A percentile compares a stretch with the other conserved stretches of the same genome.
Evolutionary conservation across 2,113 vertebrate genomes (phyloP).

Genomic region (Pluvianellus socialis): DNA sequence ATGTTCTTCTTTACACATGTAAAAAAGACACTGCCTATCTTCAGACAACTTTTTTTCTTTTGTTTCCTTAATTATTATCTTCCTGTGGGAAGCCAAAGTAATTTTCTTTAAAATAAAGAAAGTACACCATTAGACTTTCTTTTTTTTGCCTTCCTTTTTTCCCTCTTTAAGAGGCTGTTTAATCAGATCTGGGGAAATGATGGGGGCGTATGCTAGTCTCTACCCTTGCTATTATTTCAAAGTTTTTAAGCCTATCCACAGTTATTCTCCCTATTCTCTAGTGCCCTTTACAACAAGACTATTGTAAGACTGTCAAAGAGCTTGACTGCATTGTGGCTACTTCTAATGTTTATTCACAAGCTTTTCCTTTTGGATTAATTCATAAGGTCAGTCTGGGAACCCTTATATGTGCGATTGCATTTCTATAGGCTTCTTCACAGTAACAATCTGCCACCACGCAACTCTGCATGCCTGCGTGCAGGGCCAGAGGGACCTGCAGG

Average conservation of each 20-base stretch:
- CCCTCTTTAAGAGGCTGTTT: neutral
- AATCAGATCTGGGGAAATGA: neutral
- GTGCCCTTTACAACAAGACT: neutral
- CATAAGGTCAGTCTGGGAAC: neutral
- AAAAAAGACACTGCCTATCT: neutral
- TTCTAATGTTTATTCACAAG: slow-evolving; percentile 45
- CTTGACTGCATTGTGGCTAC: neutral
- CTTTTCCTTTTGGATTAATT: neutral
- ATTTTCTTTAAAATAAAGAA: slow-evolving; percentile 38
- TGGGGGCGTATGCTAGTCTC: neutral
- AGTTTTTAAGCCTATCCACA: neutral
- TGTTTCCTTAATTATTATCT: slow-evolving; percentile 5
- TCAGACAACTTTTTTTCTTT: neutral
- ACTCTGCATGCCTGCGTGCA: neutral
- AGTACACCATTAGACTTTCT: neutral
- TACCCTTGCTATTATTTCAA: neutral
- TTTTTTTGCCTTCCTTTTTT: neutral
- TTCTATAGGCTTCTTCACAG: neutral
- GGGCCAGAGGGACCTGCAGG: neutral
- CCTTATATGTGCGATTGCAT: neutral
- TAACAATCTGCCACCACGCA: neutral
- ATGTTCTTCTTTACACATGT: neutral
- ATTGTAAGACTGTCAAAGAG: neutral
- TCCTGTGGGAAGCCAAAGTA: neutral
- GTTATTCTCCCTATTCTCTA: neutral